Base-by-base conservation (phyloP, 2,797 vertebrate species). In the Phylloscopus collybita region DNA sequence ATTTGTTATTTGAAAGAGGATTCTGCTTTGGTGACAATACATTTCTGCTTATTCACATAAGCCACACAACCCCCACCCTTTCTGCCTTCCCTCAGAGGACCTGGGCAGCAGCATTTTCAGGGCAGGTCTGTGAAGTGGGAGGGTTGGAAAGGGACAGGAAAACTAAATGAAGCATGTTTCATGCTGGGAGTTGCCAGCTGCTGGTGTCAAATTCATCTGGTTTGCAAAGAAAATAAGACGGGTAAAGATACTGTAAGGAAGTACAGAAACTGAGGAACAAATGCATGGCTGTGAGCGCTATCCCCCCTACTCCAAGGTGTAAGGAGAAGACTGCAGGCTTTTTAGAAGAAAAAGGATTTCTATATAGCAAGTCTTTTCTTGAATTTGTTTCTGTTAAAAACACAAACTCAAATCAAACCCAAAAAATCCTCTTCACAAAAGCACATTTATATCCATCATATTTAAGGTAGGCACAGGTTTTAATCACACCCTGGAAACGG, bases 21-120 rank as follows among this genome's bases (percentile, higher is more conserved):
- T 86, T 85, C 86, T 92, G 83, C 60, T 93, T 73, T 85, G 83
- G 86, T 82, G 88, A 93, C 65, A 96, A 88, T 22, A 95, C 82
- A 96, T 84, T 90, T 79, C 62, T 90, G 76, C 45, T 93, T 82
- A 76, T 79, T 88, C 66, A 90, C 34, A 11, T 61, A 67, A 85
- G 91, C 36, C 91, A 93, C 85, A 81, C 73, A 96, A 93, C 95
- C 95, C 93, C 93, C 95, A 88, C 93, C 95, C 95, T 73, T 96
- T 93, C 82, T 92, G 91, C 67, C 56, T 92, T 86, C 94, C 92
- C 80, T 83, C 83, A 67, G 49, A 93, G 59, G 56, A 79, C 64
- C 67, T 62, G 51, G 36, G 60, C 54, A 97, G 53, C 82, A 90
- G 45, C 51, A 73, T 50, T 72, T 83, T 56, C 11, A 4, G 54